Evolutionary conservation across 2,113 vertebrate genomes (phyloP).

Genomic region (Psilopogon haemacephalus): DNA sequence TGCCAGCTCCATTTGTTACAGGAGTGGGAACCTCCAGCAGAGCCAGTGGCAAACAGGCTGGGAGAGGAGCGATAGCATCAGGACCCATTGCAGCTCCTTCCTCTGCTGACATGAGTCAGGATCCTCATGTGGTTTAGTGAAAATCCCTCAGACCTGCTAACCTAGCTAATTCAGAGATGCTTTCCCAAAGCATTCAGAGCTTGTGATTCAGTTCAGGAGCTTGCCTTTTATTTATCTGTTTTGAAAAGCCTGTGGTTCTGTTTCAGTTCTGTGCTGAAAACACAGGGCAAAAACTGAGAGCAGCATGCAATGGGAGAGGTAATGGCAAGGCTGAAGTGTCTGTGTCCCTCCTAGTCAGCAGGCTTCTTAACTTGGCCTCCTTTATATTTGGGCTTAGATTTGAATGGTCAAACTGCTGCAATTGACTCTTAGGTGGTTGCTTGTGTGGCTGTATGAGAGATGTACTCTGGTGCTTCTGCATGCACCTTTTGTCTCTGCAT

Average conservation of each 20-base stretch:
- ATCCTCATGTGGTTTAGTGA: not conserved
- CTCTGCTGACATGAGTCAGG: not conserved
- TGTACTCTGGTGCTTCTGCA: not conserved
- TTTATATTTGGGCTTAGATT: not conserved
- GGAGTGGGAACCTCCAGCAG: not conserved
- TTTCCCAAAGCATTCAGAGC: not conserved
- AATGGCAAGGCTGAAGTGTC: not conserved
- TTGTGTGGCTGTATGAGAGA: not conserved
- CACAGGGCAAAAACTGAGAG: not conserved
- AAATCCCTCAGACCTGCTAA: not conserved
- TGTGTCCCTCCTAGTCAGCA: not conserved
- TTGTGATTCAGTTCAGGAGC: not conserved
- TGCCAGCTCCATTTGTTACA: fast-evolving
- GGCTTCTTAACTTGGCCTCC: not conserved
- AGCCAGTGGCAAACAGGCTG: not conserved
- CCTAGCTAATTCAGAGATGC: not conserved
- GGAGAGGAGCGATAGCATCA: not conserved
- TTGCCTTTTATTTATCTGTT: not conserved
- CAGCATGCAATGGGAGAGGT: not conserved
- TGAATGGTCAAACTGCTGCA: not conserved
- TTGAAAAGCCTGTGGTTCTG: not conserved
- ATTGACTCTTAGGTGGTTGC: not conserved
- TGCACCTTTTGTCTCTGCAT: constrained; percentile 5
- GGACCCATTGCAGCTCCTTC: not conserved
- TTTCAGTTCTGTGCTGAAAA: not conserved